A percentile compares a stretch with the other conserved stretches of the same genome.
These are phyloP conservation scores for Cheirogaleus medius DNA, from an alignment of 2,113 vertebrate genomes.

Conservation along the genomic window DNA sequence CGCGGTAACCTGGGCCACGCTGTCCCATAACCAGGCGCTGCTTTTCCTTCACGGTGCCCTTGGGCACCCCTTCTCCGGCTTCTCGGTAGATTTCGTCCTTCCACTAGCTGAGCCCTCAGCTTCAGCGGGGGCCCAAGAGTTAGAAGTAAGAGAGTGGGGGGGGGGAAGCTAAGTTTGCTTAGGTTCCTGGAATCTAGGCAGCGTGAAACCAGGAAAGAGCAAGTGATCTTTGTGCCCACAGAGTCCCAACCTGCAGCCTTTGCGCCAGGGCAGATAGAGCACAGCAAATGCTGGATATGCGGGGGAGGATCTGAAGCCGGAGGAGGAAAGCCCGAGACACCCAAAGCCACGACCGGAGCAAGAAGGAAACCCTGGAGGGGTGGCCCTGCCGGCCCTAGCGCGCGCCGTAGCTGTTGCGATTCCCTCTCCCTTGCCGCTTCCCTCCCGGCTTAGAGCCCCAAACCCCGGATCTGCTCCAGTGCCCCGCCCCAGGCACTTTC, in stretches of 20 bases:
- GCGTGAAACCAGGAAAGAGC: not conserved
- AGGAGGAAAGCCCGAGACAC: not conserved
- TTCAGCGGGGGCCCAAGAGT: not conserved
- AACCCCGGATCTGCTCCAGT: rapidly evolving
- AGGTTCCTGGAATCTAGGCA: not conserved
- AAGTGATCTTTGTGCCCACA: rapidly evolving
- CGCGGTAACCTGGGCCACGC: rapidly evolving
- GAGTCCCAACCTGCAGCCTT: not conserved
- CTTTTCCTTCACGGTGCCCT: not conserved
- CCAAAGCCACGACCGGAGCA: not conserved
- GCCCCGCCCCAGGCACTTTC: not conserved
- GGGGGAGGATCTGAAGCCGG: not conserved
- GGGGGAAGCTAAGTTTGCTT: not conserved
- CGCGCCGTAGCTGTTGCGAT: rapidly evolving
- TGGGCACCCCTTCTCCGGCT: rapidly evolving
- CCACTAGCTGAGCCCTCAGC: not conserved
- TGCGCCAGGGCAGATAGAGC: not conserved
- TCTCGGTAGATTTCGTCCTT: not conserved
- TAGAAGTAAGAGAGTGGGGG: not conserved
- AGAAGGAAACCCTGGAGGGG: not conserved
- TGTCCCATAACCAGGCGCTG: not conserved
- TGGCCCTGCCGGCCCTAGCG: not conserved
- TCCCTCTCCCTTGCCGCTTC: rapidly evolving
- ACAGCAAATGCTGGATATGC: rapidly evolving
- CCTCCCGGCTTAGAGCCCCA: rapidly evolving